Base-by-base conservation (phyloP, 2,888 invertebrate species). In the Axea sp. region DNA sequence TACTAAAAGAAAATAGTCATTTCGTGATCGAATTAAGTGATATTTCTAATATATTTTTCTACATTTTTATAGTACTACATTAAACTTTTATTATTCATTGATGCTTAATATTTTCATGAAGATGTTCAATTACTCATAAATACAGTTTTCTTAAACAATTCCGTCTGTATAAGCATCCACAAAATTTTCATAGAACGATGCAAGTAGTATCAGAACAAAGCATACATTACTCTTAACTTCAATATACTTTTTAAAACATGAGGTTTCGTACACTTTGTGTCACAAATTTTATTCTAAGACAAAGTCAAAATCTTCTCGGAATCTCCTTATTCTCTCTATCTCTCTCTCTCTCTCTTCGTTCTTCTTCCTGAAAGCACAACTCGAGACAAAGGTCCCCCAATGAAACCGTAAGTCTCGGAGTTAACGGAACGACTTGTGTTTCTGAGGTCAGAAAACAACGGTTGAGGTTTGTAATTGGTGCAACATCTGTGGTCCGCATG, bases 331-430 rank as follows among this genome's bases (percentile, higher is more conserved):
- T 49, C 17, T 28, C 14, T 28, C 9, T 62, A 59, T 31, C 12
- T 12, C 15, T 64, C 24, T 12, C 53, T n/a, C n/a, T n/a, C n/a
- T n/a, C n/a, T n/a, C n/a, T n/a, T n/a, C n/a, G n/a, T n/a, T n/a
- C n/a, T n/a, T 37, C 51, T 8, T 17, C 26, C 53, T 28, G 11
- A 22, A 15, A 64, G 51, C 28, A 30, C 28, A 43, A 53, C 35
- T 41, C 19, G 39, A 75, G 64, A 72, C 72, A 72, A 64, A 75
- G 68, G 67, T 51, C 95, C 28, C 96, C 96, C 49, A 96, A 96
- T 88, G 93, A 94, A 78, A 55, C 57, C 51, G 72, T 62, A 72
- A 72, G 67, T 75, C 64, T 51, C 26, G 51, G 55, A 73, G 68
- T 68, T 86, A 59, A 69, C 62, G 53, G 64, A 76, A 76, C 73